Conservation (phyloP, 1,140 invertebrate genomes). For the Diorhabda sublineata region DNA sequence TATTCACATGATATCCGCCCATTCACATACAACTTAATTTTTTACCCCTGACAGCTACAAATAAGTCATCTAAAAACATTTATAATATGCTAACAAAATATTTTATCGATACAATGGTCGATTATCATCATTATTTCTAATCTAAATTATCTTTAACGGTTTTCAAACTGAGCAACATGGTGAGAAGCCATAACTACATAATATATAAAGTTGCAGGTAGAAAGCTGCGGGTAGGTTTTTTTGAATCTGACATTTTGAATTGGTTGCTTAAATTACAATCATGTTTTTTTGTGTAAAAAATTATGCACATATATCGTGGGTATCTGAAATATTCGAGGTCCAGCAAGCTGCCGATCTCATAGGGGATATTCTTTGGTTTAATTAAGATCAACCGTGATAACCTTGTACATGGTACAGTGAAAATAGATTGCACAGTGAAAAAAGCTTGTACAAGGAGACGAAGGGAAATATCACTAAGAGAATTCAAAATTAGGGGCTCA, state of each 20-base stretch:
- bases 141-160: constrained; percentile 35
- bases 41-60: constrained; percentile 24
- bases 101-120: constrained; percentile 27
- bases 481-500: no score
- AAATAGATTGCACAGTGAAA: no score
- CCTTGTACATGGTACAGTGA: no score
- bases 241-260: constrained; percentile 23
- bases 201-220: constrained; percentile 26
- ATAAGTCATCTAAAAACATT: constrained; percentile 21
- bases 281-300: constrained; percentile 6
- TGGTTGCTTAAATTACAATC: constrained; percentile 12
- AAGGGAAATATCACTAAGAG: no score
- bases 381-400: not conserved
- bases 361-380: not conserved
- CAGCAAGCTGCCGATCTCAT: not conserved
- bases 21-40: constrained; percentile 28
- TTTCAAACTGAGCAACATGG: constrained; percentile 22
- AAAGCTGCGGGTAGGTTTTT: constrained; percentile 19
- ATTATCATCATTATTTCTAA: constrained; percentile 29
- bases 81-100: constrained; percentile 28
- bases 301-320: not conserved
- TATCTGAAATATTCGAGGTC: not conserved
- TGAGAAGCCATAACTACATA: constrained; percentile 29
- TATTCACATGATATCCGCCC: constrained; percentile 25
- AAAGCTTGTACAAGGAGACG: no score